Conservation (phyloP, 2,888 invertebrate species). For the Rapana venosa region DNA sequence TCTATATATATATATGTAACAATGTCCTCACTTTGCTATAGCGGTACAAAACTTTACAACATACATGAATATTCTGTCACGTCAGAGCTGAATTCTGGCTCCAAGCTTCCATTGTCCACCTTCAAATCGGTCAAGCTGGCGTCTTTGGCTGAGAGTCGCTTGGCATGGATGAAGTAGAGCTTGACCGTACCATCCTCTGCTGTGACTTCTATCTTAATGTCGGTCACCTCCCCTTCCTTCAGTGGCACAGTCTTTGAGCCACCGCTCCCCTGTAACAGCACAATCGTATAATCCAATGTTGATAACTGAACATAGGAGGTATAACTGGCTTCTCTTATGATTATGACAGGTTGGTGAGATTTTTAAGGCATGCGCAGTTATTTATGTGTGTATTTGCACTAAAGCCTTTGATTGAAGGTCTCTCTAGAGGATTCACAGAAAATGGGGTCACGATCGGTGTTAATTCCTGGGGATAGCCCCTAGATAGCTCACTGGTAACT, state of each 20-base stretch:
- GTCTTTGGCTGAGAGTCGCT: constrained; percentile 75
- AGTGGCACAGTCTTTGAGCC: constrained; percentile 72
- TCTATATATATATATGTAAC: no score
- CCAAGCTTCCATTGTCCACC: constrained; percentile 63
- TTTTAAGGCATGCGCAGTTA: no score
- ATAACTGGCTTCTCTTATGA: no score
- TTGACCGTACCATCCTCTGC: constrained; percentile 77
- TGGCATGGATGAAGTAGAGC: constrained; percentile 72
- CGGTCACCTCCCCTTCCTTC: constrained; percentile 73
- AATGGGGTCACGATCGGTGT: no score
- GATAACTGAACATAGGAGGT: no score
- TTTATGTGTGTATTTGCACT: no score
- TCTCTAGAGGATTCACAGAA: no score
- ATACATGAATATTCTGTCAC: constrained; percentile 67
- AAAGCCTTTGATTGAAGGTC: no score
- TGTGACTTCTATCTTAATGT: constrained; percentile 77
- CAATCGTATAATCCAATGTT: background rate
- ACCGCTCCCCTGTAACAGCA: constrained; percentile 60
- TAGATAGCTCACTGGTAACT: no score
- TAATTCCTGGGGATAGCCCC: no score
- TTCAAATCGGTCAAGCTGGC: constrained; percentile 71
- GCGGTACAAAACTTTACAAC: constrained; percentile 40
- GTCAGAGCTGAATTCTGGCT: constrained; percentile 69
- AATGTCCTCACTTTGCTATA: no score
- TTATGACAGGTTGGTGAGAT: no score